A percentile compares a stretch with the other conserved stretches of the same genome.
Evolutionary conservation across 2,797 vertebrate species (phyloP).

Genomic region (Poeciliopsis paucimaculata): DNA sequence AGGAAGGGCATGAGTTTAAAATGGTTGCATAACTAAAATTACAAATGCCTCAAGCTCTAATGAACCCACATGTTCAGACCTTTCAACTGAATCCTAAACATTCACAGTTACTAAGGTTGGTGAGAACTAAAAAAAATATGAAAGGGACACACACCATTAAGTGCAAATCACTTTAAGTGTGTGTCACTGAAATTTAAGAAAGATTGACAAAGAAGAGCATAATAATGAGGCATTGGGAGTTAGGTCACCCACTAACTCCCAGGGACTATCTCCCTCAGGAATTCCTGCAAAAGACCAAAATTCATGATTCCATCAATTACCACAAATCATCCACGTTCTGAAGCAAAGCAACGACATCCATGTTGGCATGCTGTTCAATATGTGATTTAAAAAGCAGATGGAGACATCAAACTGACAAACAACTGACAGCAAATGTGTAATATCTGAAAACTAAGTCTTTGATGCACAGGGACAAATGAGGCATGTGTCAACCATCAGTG

Average conservation of each 20-base stretch:
- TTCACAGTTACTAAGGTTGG: constrained; percentile 22
- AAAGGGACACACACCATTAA: constrained; percentile 8
- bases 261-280: background rate
- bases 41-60: constrained; percentile 54
- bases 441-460: background rate
- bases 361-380: background rate
- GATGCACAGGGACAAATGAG: background rate
- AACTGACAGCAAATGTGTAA: background rate
- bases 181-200: background rate
- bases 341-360: background rate
- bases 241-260: background rate
- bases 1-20: constrained; percentile 35
- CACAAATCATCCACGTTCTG: background rate
- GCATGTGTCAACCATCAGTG: too few relatives aligned
- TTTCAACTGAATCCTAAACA: constrained; percentile 35
- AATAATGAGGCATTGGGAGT: background rate
- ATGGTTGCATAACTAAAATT: constrained; percentile 60
- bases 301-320: background rate
- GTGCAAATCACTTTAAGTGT: background rate
- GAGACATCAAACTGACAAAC: too few relatives aligned
- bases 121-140: constrained; percentile 14
- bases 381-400: too few relatives aligned
- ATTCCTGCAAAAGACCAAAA: background rate
- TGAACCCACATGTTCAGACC: constrained; percentile 32
- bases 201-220: background rate